Evolutionary conservation across 2,888 invertebrate genomes (phyloP).

Genomic region (Agrenia bidenticulata): DNA sequence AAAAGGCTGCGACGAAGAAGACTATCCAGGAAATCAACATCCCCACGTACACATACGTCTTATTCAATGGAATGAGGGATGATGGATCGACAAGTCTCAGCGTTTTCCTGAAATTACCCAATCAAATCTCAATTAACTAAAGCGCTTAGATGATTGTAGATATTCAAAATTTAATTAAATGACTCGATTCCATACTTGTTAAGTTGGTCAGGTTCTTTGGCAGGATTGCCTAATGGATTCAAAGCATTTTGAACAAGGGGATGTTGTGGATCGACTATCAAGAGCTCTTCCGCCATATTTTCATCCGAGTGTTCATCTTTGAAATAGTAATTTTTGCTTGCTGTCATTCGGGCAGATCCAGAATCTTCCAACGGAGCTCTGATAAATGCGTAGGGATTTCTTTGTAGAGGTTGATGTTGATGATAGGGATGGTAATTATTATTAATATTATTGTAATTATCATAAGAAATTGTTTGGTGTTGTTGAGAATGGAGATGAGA

Average conservation of each 20-base stretch:
- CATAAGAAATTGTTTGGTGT: too few species aligned
- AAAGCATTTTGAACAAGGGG: conserved; percentile 19
- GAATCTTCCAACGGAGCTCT: not conserved
- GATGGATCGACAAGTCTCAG: conserved; percentile 12
- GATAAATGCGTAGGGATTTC: not conserved
- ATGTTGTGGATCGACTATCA: conserved; percentile 21
- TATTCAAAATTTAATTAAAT: too few species aligned
- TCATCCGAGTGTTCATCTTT: conserved; percentile 13
- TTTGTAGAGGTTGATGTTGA: too few species aligned
- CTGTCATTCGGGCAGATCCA: not conserved
- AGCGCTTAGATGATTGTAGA: too few species aligned
- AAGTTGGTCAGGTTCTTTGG: conserved; percentile 1
- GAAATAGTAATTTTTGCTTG: not conserved
- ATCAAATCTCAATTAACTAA: too few species aligned
- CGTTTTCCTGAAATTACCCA: conserved; percentile 12
- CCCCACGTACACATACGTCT: conserved; percentile 41
- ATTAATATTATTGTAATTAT: too few species aligned
- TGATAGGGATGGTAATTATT: too few species aligned
- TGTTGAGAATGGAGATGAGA: too few species aligned
- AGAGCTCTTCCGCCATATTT: not conserved
- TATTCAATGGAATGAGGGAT: conserved; percentile 45
- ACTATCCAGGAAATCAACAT: conserved; percentile 49
- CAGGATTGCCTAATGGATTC: conserved; percentile 16
- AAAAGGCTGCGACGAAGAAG: conserved; percentile 43
- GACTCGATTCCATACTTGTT: not conserved